Base-by-base conservation (phyloP, 1,140 invertebrate species). In the Micrasema minimum region DNA sequence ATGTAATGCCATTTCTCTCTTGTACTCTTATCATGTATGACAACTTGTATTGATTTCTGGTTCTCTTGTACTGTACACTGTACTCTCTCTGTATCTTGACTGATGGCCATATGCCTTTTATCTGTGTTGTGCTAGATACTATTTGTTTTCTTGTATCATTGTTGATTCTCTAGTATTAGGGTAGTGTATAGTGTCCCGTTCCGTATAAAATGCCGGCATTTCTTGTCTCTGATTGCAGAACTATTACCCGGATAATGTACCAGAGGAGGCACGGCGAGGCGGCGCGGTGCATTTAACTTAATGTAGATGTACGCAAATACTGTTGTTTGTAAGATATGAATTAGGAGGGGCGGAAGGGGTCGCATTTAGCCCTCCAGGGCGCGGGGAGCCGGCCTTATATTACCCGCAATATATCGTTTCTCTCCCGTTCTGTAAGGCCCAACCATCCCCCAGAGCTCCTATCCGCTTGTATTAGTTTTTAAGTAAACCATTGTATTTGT, bases 171-270 rank as follows among this genome's bases (percentile, higher is more conserved):
- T 41, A 59, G 14, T 38, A 31, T n/a, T 22, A 22, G 23, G 23
- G 12, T 18, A 35, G 16, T 59, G 0, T 61, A 14, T 26, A 41
- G 35, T 64, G 26, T 55, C 50, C 16, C 53, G 59, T 61, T 68
- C 59, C 45, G 10, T 43, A 62, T 69, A 73, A 62, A 69, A 69
- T 73, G 71, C 71, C 71, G 31, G 46, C 46, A 69, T 48, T 66
- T 67, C 68, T 68, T 68, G 61, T 73, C 71, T 70, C 43, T 73
- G 66, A 59, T 73, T 73, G 51, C 71, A 73, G 71, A 18, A 46
- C 46, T 55, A 37, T 64, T 31, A 14, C 31, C 31, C 7, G 48
- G 66, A 37, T 16, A 66, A 65, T 57, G 38, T 57, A 41, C 35
- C 31, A 16, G n/a, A n/a, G 57, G 62, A 26, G 20, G 7, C 14